These are phyloP conservation scores for Odontophorus gujanensis DNA, from an alignment of 2,113 vertebrate genomes.

Conservation along the genomic window DNA sequence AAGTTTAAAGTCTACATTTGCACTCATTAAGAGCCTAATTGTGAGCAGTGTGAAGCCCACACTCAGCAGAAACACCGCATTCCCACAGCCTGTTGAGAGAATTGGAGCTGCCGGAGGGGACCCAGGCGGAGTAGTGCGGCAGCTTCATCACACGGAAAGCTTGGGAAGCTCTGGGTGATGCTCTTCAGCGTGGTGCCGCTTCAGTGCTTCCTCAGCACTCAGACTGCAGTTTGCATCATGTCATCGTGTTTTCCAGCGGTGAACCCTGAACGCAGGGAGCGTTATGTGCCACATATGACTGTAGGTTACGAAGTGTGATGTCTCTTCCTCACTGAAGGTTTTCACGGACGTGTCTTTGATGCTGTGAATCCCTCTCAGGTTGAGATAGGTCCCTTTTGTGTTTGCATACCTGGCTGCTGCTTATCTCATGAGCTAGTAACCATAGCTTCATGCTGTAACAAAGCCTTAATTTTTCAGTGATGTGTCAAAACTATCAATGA, in stretches of 20 bases:
- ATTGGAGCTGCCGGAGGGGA: neutral
- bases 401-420: neutral
- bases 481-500: neutral
- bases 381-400: accelerated
- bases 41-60: neutral
- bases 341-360: neutral
- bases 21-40: neutral
- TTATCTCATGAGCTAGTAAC: neutral
- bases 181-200: neutral
- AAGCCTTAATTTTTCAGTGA: neutral
- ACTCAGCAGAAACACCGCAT: accelerated
- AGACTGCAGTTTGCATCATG: accelerated
- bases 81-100: accelerated
- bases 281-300: accelerated
- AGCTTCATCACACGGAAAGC: neutral
- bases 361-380: neutral
- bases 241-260: neutral
- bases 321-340: neutral
- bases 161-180: neutral
- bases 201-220: neutral
- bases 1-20: neutral
- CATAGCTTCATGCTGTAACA: neutral
- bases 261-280: accelerated
- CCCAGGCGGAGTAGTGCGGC: accelerated
- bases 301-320: neutral